Evolutionary conservation across 2,888 invertebrate species (phyloP).

Genomic region (Myopa testacea): DNA sequence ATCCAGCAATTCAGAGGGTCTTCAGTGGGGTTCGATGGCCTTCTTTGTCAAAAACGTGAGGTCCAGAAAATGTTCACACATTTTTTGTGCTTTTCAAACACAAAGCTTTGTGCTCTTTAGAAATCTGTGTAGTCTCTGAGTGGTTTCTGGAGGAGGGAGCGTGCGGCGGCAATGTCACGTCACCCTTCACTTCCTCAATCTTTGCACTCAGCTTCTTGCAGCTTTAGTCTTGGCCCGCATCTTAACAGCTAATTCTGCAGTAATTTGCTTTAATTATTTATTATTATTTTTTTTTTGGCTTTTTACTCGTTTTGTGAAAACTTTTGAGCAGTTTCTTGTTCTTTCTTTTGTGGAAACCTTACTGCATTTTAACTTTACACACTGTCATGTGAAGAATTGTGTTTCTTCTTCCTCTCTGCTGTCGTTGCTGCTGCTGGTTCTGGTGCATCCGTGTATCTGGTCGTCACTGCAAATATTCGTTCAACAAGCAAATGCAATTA

Average conservation of each 20-base stretch:
- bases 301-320: background rate
- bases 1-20: too few relatives aligned
- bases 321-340: background rate
- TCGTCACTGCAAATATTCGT: conserved; percentile 5
- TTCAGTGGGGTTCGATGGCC: too few relatives aligned
- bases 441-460: background rate
- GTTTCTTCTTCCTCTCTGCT: background rate
- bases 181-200: too few relatives aligned
- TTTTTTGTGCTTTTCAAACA: too few relatives aligned
- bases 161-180: too few relatives aligned
- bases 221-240: background rate
- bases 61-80: too few relatives aligned
- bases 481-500: conserved; percentile 28
- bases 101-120: too few relatives aligned
- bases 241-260: conserved; percentile 5
- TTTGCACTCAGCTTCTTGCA: too few relatives aligned
- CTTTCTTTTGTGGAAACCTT: background rate
- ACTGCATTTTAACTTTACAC: background rate
- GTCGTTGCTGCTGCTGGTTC: background rate
- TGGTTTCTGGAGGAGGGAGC: too few relatives aligned
- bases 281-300: background rate
- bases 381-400: background rate
- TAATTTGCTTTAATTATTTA: conserved; percentile 31
- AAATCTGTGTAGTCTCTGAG: too few relatives aligned
- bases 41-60: too few relatives aligned